Base-by-base conservation (phyloP, 2,113 vertebrate species). In the Rhinoderma darwinii region DNA sequence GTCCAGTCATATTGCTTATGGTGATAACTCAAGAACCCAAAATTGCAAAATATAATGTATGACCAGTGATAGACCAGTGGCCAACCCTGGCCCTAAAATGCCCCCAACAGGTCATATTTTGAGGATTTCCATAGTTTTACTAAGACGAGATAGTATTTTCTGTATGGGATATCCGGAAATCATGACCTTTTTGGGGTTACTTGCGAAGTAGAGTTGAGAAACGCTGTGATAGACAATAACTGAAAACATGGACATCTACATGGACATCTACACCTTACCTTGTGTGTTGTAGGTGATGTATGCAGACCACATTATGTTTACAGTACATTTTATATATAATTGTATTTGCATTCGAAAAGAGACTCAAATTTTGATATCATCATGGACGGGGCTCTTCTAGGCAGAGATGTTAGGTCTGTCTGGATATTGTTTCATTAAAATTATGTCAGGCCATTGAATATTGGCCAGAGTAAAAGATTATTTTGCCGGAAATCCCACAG, bases 341-440 rank as follows among this genome's bases (percentile, higher is more conserved):
- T 68, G 5, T 20, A 25, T n/a, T n/a, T 41, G 35, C 20, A 41
- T 20, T 20, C 20, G 41, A 72, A 43, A 2, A 76, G 41, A 44
- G 3, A 44, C 14, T 44, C 22, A 30, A 0, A 77, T 50, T 51
- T 75, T 75, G 27, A 50, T 32, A 77, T 35, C 2, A 15, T 78
- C 43, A n/a, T 43, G 70, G 35, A 10, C 1, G 15, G 7, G 10
- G 39, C 4, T 63, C 35, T 25, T 32, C 39, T 66, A 76, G 20
- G 32, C 20, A 35, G 54, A 32, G 32, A 70, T 54, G 39, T 4
- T 5, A 63, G 56, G 35, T 80, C 10, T 81, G 47, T 32, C 50
- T 81, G 85, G 85, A 59, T 86, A 86, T 61, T 72, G 79, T 73
- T 43, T 54, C 41, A 66, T 66, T 66, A 78, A 66, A 51, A 78